Evolutionary conservation across 2,797 vertebrate genomes (phyloP), one percentile per base, ranked within the genome.

Genomic region (Manis javanica): DNA sequence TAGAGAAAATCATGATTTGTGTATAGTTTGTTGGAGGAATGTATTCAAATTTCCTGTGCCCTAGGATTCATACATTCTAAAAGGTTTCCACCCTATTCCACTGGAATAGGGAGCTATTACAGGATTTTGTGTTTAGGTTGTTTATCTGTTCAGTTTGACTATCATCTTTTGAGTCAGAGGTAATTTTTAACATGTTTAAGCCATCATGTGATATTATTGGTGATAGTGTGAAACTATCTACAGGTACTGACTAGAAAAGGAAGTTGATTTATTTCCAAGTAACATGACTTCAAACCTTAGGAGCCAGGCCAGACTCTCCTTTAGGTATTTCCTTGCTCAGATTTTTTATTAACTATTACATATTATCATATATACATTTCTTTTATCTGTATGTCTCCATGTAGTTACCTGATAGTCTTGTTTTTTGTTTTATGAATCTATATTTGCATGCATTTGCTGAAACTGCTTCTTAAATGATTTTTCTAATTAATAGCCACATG

Each of bases 361-460:
- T 34, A 71, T n/a, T 34, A 71, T n/a, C 19, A 5, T 72, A 42
- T 55, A 39, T 34, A 61, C 3, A 69, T 91, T 87, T 79, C 5
- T 79, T 94, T 89, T 29, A 84, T 90, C 34, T 78, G 53, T 53
- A 49, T 4, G 77, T 7, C 6, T 66, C 18, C 26, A 8, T 18
- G 31, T 88, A 29, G 7, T 24, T 81, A 72, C 2, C 29, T 83
- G 63, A 71, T 69, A 7, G 64, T 66, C 29, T 51, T 75, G 8
- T 92, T 90, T 92, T 90, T 93, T 61, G 24, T 69, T 46, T 95
- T 42, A 42, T 51, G 19, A 81, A 90, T 84, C 55, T 87, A 57
- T 75, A 34, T 77, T 86, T 90, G 3, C 7, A 26, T 83, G 3
- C 4, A 51, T 78, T 87, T 96, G 2, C 12, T 69, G 37, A 91